Evolutionary conservation across 2,888 invertebrate genomes (phyloP).

Genomic region (Chloroclystis v-ata): DNA sequence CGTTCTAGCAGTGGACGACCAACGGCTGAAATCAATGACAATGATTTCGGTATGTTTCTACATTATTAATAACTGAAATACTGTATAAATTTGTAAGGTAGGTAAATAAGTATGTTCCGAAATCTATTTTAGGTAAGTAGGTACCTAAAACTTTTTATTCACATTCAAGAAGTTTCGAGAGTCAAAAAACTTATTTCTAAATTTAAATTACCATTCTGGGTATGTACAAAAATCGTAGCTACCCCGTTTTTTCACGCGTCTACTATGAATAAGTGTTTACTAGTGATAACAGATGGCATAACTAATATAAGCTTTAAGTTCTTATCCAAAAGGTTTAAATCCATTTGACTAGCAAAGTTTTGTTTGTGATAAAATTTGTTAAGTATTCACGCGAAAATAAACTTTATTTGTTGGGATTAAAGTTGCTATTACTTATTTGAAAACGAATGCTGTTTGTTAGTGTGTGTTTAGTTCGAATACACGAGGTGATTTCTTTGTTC

Average conservation of each 20-base stretch:
- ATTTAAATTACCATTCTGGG: not conserved
- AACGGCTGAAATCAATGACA: too few relatives aligned
- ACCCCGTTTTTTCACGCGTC: slow-evolving; percentile 25
- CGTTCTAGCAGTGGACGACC: too few relatives aligned
- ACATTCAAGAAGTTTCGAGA: too few relatives aligned
- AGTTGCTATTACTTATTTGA: slow-evolving; percentile 26
- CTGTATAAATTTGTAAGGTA: too few relatives aligned
- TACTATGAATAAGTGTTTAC: slow-evolving; percentile 24
- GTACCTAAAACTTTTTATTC: too few relatives aligned
- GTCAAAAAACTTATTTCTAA: too few relatives aligned
- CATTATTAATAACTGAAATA: too few relatives aligned
- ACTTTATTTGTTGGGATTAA: not conserved
- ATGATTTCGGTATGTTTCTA: too few relatives aligned
- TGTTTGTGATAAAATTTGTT: slow-evolving; percentile 17
- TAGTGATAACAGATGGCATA: slow-evolving; percentile 18
- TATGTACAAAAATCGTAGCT: slow-evolving; percentile 21
- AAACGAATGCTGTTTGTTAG: slow-evolving; percentile 26
- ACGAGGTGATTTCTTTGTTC: slow-evolving; percentile 19
- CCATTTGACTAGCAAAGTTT: slow-evolving; percentile 1
- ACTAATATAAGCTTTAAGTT: slow-evolving; percentile 2
- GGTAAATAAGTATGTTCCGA: too few relatives aligned
- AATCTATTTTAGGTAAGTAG: too few relatives aligned
- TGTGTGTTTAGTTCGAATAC: slow-evolving; percentile 26
- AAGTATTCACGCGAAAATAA: slow-evolving; percentile 1
- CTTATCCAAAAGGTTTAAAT: not conserved